Percentiles rank a stretch among this genome's conserved stretches.
Conservation (phyloP, 2,797 vertebrate species). For the Nasua narica region DNA sequence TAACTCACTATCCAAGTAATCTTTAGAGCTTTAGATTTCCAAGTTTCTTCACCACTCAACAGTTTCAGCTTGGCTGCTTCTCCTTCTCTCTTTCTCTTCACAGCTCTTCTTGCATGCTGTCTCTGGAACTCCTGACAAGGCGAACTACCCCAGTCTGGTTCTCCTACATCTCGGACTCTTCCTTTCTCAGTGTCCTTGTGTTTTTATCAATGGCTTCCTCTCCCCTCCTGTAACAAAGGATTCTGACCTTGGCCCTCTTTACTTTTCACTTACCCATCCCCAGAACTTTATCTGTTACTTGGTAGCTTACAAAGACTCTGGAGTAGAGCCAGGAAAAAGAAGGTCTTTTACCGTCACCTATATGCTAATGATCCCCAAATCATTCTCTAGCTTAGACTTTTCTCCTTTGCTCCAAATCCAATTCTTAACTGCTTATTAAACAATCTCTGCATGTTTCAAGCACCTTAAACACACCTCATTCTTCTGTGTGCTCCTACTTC, state of each 20-base stretch:
- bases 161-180: neutral
- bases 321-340: neutral
- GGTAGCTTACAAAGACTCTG: neutral
- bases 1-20: neutral
- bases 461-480: neutral
- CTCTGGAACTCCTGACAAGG: neutral
- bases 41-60: neutral
- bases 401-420: neutral
- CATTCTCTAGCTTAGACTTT: neutral
- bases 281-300: neutral
- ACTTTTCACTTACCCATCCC: neutral
- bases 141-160: neutral
- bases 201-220: neutral
- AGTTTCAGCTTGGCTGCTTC: neutral
- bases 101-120: neutral
- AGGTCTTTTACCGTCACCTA: neutral
- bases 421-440: neutral
- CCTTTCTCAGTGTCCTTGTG: neutral
- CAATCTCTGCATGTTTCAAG: neutral
- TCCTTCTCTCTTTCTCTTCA: neutral
- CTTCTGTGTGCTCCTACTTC: neutral
- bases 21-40: neutral
- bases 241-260: neutral
- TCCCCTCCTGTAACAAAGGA: neutral
- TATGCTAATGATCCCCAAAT: neutral